Evolutionary conservation across 2,888 invertebrate species (phyloP), one percentile per base, ranked within the genome.

Genomic region (Osmoderma eremita): DNA sequence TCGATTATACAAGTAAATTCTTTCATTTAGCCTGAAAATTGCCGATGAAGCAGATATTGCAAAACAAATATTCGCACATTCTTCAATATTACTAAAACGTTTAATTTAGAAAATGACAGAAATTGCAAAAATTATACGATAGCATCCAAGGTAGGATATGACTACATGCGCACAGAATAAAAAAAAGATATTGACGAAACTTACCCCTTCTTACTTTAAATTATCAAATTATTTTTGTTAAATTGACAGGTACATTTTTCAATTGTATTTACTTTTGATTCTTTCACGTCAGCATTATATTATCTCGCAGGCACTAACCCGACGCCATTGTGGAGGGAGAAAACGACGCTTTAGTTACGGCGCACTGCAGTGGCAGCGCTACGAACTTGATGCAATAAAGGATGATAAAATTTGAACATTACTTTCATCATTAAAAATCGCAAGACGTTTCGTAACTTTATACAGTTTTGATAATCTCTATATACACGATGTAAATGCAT

Each of bases 321-420:
- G 71, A 70, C 74, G 74, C 74, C 74, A 74, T 74, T 66, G 69
- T 69, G 64, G 68, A 15, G 62, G 69, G 70, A 62, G 56, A 65
- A 49, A 68, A 50, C 71, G 72, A 72, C 71, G 73, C 71, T 70
- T 68, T 64, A 70, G 73, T 71, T 71, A 70, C 75, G 66, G 75
- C 75, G 75, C 75, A 74, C 69, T 74, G 74, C 74, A 72, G 74
- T 65, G 68, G 65, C 70, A 69, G 67, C 70, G 42, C 65, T 56
- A 41, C 41, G 41, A 56, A 12, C 2, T 48, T 48, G 48, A n/a
- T n/a, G n/a, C n/a, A n/a, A n/a, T 42, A 42, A 42, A 42, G 15
- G 5, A 1, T 15, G 15, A 18, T 42, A 8, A 15, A 3, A 30
- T 30, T 30, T 30, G 30, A 30, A 30, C 24, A 24, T 24, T 4